Conservation (phyloP, 2,888 invertebrate genomes). For the Rhingia campestris region DNA sequence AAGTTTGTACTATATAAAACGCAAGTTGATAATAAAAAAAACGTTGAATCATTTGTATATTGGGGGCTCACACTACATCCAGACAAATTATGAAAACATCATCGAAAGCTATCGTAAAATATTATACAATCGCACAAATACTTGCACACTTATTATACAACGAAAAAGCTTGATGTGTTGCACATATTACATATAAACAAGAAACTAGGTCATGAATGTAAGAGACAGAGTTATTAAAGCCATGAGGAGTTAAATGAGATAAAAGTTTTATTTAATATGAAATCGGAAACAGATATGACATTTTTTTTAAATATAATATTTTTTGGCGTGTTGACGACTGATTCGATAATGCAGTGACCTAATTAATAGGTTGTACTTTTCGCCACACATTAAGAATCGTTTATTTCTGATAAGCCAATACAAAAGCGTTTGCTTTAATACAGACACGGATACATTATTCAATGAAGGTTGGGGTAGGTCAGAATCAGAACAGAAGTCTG, state of each 20-base stretch:
- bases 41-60: slow-evolving; percentile 36
- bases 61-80: slow-evolving; percentile 33
- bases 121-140: slow-evolving; percentile 72
- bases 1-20: slow-evolving; percentile 57
- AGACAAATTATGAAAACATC: slow-evolving; percentile 67
- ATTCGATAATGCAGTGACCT: slow-evolving; percentile 28
- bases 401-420: slow-evolving; percentile 12
- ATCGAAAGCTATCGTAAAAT: slow-evolving; percentile 55
- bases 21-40: slow-evolving; percentile 4
- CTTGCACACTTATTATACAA: slow-evolving; percentile 60
- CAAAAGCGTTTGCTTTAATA: slow-evolving; percentile 54
- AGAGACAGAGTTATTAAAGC: slow-evolving; percentile 81
- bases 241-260: slow-evolving; percentile 81
- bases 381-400: slow-evolving; percentile 4
- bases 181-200: slow-evolving; percentile 75
- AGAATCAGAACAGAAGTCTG: slow-evolving; percentile 45
- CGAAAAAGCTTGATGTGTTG: slow-evolving; percentile 64
- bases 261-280: slow-evolving; percentile 67
- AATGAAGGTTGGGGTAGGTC: slow-evolving; percentile 72
- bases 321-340: slow-evolving; percentile 33
- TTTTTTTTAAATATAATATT: slow-evolving; percentile 45
- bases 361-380: slow-evolving; percentile 17
- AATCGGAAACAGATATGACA: slow-evolving; percentile 46
- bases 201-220: slow-evolving; percentile 83
- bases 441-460: slow-evolving; percentile 56